Evolutionary conservation across 23 tunicate genomes (phyloP).

Genomic region (Pegea sp.): DNA sequence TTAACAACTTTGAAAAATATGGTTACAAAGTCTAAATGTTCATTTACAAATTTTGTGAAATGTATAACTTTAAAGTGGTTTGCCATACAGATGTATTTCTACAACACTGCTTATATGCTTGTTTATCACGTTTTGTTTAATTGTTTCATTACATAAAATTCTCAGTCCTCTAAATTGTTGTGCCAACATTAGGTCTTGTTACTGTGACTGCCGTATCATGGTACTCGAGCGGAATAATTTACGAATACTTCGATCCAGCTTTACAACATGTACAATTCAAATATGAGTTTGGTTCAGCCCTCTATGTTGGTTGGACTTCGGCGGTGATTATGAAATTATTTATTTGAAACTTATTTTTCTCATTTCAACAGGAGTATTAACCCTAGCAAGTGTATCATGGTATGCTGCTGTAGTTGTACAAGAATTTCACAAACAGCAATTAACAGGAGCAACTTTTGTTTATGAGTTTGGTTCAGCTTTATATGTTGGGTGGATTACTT

Average conservation of each 20-base stretch:
- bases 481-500: slow-evolving; percentile 65
- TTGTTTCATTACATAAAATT: no score
- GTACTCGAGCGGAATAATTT: slow-evolving; percentile 53
- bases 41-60: no score
- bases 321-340: slow-evolving; percentile 28
- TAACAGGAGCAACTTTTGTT: slow-evolving; percentile 6
- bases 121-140: no score
- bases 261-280: slow-evolving; percentile 26
- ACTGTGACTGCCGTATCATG: slow-evolving; percentile 56
- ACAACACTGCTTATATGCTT: no score
- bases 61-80: no score
- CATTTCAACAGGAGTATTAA: slow-evolving; percentile 17
- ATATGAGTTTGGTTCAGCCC: slow-evolving; percentile 65
- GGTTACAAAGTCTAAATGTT: no score
- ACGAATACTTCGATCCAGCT: no score
- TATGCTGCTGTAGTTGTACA: slow-evolving; percentile 61
- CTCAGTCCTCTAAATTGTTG: no score
- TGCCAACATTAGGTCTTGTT: no score
- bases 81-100: no score
- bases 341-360: no score
- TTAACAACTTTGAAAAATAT: no score
- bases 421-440: slow-evolving; percentile 6
- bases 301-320: slow-evolving; percentile 70
- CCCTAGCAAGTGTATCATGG: slow-evolving; percentile 53
- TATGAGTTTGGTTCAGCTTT: slow-evolving; percentile 67